These are phyloP conservation scores for Bhutanitis thaidina DNA, from an alignment of 2,888 invertebrate species.

Conservation along the genomic window DNA sequence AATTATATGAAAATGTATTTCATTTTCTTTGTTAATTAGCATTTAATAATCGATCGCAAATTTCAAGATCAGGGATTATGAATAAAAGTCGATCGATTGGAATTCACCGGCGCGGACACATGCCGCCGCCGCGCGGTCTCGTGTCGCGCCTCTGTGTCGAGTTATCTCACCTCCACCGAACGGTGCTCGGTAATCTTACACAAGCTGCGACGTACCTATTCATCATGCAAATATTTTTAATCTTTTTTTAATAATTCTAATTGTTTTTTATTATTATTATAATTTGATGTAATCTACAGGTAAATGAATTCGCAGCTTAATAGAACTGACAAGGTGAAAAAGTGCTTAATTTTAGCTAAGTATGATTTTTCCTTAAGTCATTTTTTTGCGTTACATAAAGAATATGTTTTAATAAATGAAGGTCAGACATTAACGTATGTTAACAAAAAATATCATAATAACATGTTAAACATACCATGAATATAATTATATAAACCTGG, in stretches of 20 bases:
- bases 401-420: slow-evolving; percentile 1
- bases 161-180: slow-evolving; percentile 31
- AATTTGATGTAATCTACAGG: no score
- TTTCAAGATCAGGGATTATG: slow-evolving; percentile 3
- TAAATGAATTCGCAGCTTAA: no score
- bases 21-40: no score
- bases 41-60: background rate
- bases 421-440: background rate
- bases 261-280: background rate
- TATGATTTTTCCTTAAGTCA: slow-evolving; percentile 4
- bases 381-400: slow-evolving; percentile 4
- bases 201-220: slow-evolving; percentile 2
- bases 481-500: background rate
- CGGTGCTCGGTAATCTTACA: slow-evolving; percentile 9
- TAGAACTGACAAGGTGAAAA: no score
- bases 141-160: slow-evolving; percentile 29
- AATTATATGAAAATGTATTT: no score
- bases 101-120: slow-evolving; percentile 26
- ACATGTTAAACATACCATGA: background rate
- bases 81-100: slow-evolving; percentile 23
- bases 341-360: slow-evolving; percentile 1
- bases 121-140: slow-evolving; percentile 61
- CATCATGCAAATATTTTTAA: slow-evolving; percentile 2
- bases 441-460: background rate
- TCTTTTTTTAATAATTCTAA: slow-evolving; percentile 9